Evolutionary conservation across 1,140 invertebrate genomes (phyloP).

Genomic region (Zaprionus nigranus): DNA sequence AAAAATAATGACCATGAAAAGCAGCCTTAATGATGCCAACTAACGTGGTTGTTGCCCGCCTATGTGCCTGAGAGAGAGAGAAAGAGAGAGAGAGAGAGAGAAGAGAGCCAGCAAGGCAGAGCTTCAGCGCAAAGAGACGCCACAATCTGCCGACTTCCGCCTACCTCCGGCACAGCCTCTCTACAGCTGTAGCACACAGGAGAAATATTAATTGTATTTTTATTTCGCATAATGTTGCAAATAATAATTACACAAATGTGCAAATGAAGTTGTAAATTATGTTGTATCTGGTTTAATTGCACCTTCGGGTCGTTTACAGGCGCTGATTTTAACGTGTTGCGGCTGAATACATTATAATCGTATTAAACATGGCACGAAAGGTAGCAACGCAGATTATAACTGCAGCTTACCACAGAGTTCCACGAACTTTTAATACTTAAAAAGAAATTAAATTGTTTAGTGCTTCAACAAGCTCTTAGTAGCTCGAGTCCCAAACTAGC

Average conservation of each 20-base stretch:
- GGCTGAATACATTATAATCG: constrained; percentile 16
- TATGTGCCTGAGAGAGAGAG: constrained; percentile 32
- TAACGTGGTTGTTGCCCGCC: constrained; percentile 70
- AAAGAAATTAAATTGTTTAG: background rate
- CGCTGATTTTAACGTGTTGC: constrained; percentile 45
- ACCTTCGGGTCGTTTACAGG: constrained; percentile 53
- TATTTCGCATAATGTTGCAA: constrained; percentile 82
- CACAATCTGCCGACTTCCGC: background rate
- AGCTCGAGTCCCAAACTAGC: constrained; percentile 6
- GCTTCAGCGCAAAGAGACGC: constrained; percentile 7
- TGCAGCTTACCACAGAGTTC: background rate
- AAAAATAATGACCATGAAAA: constrained; percentile 85
- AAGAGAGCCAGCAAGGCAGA: background rate
- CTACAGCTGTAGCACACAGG: constrained; percentile 55
- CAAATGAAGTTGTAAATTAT: constrained; percentile 84
- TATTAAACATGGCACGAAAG: background rate
- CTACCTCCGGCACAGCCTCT: background rate
- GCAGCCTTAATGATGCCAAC: constrained; percentile 84
- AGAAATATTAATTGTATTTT: constrained; percentile 83
- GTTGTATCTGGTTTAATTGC: constrained; percentile 78
- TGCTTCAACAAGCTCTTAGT: background rate
- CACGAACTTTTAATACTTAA: background rate
- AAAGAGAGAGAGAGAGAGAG: background rate
- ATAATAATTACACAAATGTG: constrained; percentile 84
- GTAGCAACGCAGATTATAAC: background rate